Evolutionary conservation across 2,797 vertebrate species (phyloP).

Genomic region (Oceanodroma leucorhoa): DNA sequence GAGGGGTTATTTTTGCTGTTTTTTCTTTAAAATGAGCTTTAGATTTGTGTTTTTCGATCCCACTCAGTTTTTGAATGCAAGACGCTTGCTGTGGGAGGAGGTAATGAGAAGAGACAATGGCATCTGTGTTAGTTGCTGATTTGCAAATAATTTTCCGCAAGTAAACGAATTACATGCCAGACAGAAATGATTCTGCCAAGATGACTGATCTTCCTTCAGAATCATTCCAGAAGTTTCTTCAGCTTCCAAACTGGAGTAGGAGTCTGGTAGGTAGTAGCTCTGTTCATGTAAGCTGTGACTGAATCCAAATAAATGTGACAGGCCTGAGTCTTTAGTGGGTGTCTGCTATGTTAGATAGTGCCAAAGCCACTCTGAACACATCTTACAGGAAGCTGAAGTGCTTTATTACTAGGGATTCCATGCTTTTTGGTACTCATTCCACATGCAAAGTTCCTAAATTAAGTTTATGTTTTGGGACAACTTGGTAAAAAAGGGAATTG

Average conservation of each 20-base stretch:
- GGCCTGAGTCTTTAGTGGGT: not conserved
- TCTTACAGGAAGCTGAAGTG: not conserved
- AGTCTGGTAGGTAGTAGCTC: not conserved
- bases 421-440: not conserved
- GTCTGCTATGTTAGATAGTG: not conserved
- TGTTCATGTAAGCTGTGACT: not conserved
- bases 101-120: conserved; percentile 46
- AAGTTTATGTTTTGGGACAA: not conserved
- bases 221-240: not conserved
- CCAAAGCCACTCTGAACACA: not conserved
- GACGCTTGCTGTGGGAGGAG: conserved; percentile 21
- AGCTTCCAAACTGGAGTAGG: not conserved
- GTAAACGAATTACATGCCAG: not conserved
- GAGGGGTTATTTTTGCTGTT: not conserved
- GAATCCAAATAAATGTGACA: not conserved
- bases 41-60: not conserved
- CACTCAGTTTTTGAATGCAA: not conserved
- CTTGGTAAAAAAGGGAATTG: not conserved
- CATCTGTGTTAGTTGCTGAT: conserved; percentile 40
- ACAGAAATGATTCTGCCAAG: not conserved
- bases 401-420: not conserved
- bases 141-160: conserved; percentile 11
- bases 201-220: not conserved
- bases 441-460: not conserved
- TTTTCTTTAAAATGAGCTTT: not conserved